Conservation (phyloP, 2,888 invertebrate species). For the Muscina levida region DNA sequence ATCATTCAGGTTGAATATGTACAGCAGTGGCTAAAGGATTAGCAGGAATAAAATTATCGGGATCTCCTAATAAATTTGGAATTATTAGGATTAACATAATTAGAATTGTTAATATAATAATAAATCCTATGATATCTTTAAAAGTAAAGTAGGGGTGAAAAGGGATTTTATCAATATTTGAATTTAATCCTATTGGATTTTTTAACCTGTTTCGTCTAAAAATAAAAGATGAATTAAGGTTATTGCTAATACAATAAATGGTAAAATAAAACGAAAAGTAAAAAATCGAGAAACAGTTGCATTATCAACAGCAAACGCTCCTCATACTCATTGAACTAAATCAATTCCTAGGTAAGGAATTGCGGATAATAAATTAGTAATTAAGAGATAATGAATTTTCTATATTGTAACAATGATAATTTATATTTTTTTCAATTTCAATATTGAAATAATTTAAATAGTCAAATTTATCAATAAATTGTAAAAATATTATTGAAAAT, state of each 20-base stretch:
- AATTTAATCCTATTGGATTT: slow-evolving; percentile 85
- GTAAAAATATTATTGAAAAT: slow-evolving; percentile 68
- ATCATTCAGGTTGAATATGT: slow-evolving; percentile 92
- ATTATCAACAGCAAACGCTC: slow-evolving; percentile 87
- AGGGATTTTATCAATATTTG: slow-evolving; percentile 85
- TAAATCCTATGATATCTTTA: slow-evolving; percentile 84
- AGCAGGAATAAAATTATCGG: slow-evolving; percentile 86
- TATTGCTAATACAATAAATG: slow-evolving; percentile 84
- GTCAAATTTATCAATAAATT: slow-evolving; percentile 71
- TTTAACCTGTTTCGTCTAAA: slow-evolving; percentile 86
- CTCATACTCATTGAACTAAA: slow-evolving; percentile 87
- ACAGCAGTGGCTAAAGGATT: slow-evolving; percentile 82
- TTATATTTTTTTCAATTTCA: slow-evolving; percentile 76
- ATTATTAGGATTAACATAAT: slow-evolving; percentile 81
- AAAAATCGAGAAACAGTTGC: slow-evolving; percentile 88
- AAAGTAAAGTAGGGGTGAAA: slow-evolving; percentile 85
- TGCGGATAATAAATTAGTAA: slow-evolving; percentile 87
- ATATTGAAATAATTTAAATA: slow-evolving; percentile 78
- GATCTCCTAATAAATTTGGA: slow-evolving; percentile 85
- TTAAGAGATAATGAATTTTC: slow-evolving; percentile 81
- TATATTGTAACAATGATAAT: slow-evolving; percentile 72
- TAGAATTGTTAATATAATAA: slow-evolving; percentile 82
- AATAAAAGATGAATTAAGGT: slow-evolving; percentile 84
- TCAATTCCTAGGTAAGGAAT: slow-evolving; percentile 85
- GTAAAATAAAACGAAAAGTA: slow-evolving; percentile 86